Evolutionary conservation across 2,888 invertebrate species (phyloP).

Genomic region (Lasioglossum malachurum): DNA sequence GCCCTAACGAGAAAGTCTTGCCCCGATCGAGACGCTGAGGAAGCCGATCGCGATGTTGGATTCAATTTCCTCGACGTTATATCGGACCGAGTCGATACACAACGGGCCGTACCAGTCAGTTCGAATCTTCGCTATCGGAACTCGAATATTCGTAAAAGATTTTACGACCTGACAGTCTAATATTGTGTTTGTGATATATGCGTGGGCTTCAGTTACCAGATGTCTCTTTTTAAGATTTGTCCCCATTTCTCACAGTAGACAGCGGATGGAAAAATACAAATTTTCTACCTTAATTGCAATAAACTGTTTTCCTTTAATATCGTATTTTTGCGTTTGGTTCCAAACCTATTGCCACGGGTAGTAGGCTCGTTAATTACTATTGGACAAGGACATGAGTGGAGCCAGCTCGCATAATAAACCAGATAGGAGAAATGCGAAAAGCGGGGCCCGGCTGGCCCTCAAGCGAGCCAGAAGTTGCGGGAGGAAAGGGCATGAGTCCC

Average conservation of each 20-base stretch:
- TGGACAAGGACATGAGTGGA: too few relatives aligned
- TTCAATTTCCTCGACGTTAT: conserved; percentile 41
- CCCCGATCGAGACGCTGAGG: conserved; percentile 16
- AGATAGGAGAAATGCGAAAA: too few relatives aligned
- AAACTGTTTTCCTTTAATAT: too few relatives aligned
- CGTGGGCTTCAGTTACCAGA: background rate
- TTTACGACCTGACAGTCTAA: background rate
- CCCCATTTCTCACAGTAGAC: background rate
- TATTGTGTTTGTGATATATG: background rate
- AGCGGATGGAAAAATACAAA: too few relatives aligned
- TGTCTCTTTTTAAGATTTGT: background rate
- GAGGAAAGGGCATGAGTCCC: too few relatives aligned
- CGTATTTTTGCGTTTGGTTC: too few relatives aligned
- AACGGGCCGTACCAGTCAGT: background rate
- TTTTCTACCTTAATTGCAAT: too few relatives aligned
- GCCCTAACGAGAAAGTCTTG: conserved; percentile 39
- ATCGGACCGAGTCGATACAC: conserved; percentile 31
- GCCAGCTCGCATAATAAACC: too few relatives aligned
- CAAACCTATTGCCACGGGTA: too few relatives aligned
- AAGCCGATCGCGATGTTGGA: background rate
- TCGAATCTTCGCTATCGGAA: background rate
- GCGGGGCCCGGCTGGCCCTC: too few relatives aligned
- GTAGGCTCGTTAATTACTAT: too few relatives aligned
- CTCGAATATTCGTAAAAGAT: background rate
- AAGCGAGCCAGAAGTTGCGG: too few relatives aligned